Conservation (phyloP, 2,113 vertebrate species). For the Butorides virescens region DNA sequence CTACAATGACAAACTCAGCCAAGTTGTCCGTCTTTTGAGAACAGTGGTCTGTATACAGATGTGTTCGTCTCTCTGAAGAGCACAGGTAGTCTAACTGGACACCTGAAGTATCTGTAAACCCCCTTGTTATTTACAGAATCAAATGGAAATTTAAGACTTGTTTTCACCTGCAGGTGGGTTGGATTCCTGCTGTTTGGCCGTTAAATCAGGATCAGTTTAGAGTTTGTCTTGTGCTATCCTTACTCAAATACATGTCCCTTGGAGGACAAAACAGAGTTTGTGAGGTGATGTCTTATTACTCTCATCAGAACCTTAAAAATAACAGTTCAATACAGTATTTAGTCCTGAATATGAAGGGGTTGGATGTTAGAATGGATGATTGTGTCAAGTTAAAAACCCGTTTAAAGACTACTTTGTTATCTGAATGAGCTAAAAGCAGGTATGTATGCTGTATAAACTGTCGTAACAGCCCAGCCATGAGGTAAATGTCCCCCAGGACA, state of each 20-base stretch:
- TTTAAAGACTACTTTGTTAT: not conserved
- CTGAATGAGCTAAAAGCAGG: not conserved
- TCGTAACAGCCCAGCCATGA: not conserved
- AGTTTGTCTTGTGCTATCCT: not conserved
- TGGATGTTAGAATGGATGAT: not conserved
- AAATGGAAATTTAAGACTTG: not conserved
- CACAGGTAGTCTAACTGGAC: not conserved
- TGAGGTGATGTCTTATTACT: not conserved
- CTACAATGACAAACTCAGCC: not conserved
- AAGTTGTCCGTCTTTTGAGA: not conserved
- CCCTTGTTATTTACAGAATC: not conserved
- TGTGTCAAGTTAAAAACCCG: not conserved
- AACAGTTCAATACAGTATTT: not conserved
- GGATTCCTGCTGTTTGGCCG: not conserved
- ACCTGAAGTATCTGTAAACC: not conserved
- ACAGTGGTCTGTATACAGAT: fast-evolving
- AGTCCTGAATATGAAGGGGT: not conserved
- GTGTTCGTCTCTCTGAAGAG: not conserved
- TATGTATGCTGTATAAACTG: not conserved
- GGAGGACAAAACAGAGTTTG: not conserved
- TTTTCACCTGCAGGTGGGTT: not conserved
- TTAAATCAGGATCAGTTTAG: not conserved
- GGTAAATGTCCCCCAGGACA: not conserved
- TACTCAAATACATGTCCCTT: not conserved
- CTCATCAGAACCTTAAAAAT: not conserved